Evolutionary conservation across 1,140 invertebrate genomes (phyloP), one percentile per base, ranked within the genome.

Genomic region (Drosophila novamexicana): DNA sequence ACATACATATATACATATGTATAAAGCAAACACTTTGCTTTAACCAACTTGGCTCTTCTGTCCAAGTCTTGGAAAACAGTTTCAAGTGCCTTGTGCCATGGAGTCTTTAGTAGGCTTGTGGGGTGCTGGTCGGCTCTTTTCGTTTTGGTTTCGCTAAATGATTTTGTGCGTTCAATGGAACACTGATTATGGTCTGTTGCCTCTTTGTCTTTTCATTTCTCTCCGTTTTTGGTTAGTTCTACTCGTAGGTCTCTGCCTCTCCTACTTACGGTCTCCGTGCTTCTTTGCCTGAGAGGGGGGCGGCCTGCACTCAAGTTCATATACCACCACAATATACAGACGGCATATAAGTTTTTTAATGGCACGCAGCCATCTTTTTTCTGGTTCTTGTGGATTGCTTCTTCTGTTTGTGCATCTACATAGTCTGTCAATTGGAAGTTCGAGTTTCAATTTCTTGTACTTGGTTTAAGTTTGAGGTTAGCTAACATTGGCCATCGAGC

Each of bases 81-180:
- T 88, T 88, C 74, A 88, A 88, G 84, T 88, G 77, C 75, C 67
- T 59, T 53, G 57, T 47, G 58, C 44, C 44, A 39, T 82, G 64
- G 58, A 50, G 59, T 32, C 64, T 32, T 63, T 29, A 18, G 61
- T 68, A 54, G 64, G 61, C 77, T 84, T 79, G 75, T 78, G 83
- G 83, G 83, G 84, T 88, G 83, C 81, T 66, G 58, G 57, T 40
- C 58, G 65, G 56, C 68, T 77, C 42, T 80, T 75, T 83, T 90
- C 72, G 58, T 71, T 88, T 90, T 77, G 86, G 90, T 91, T 90
- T 88, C 90, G 90, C 86, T 91, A 91, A 91, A 91, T 91, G 90
- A 91, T 91, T 91, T 91, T 91, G 90, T 90, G 84, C 90, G 81
- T 91, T 91, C 90, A 91, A 91, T 91, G 90, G 90, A 91, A 91